phyloP scores from a whole-genome alignment of 2,888 invertebrate genomes.

The Apotomis betuletana region DNA sequence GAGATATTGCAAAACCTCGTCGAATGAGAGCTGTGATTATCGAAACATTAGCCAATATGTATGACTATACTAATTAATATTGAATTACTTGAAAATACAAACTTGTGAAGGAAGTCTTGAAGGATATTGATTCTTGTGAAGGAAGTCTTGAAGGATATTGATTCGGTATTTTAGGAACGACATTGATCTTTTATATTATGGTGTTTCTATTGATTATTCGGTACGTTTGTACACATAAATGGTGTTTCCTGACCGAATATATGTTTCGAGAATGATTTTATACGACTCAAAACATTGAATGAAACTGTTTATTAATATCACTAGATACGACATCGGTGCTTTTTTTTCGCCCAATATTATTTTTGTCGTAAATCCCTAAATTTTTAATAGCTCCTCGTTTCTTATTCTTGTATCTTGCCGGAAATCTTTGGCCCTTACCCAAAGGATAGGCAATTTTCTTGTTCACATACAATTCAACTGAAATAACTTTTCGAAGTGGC shows the following conservation, averaged over 20 bases:
- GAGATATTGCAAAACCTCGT: too few relatives aligned
- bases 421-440: constrained; percentile 24
- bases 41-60: not conserved
- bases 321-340: not conserved
- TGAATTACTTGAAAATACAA: not conserved
- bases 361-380: not conserved
- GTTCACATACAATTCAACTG: constrained; percentile 1
- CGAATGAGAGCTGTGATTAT: not conserved
- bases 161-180: constrained; percentile 32
- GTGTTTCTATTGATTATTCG: constrained; percentile 31
- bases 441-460: constrained; percentile 10
- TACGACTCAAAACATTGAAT: not conserved
- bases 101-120: constrained; percentile 15
- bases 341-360: not conserved
- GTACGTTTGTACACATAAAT: not conserved
- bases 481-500: not conserved
- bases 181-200: constrained; percentile 23
- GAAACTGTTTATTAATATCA: not conserved
- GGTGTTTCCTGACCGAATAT: constrained; percentile 12
- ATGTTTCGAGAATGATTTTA: not conserved
- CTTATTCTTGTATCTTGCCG: constrained; percentile 6
- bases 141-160: constrained; percentile 33
- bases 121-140: constrained; percentile 30
- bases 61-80: constrained; percentile 3
- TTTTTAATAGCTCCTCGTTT: constrained; percentile 3